phyloP scores from a whole-genome alignment of 2,797 vertebrate genomes.

The Eulemur rubriventer region DNA sequence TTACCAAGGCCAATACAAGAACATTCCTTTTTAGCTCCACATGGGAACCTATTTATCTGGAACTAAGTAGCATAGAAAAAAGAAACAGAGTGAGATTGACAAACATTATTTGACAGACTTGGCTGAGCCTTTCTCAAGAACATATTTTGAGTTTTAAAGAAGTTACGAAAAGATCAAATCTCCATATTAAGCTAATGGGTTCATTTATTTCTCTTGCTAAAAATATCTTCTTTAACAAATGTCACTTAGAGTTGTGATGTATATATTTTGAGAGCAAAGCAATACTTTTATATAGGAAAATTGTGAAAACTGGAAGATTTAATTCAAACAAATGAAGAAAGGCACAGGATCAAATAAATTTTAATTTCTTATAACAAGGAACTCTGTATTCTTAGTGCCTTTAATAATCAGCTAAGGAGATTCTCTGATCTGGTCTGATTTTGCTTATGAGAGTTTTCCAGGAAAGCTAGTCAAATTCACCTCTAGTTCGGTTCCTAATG shows the following conservation, averaged over 20 bases:
- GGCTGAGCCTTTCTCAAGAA: constrained; percentile 32
- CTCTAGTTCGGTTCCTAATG: not conserved
- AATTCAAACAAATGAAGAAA: constrained; percentile 20
- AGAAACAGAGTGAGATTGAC: not conserved
- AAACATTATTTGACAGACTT: constrained; percentile 7
- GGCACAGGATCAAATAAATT: not conserved
- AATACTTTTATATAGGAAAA: not conserved
- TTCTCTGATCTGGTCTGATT: not conserved
- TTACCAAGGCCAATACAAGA: not conserved
- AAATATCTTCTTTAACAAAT: constrained; percentile 27
- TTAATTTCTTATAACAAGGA: not conserved
- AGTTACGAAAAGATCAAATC: not conserved
- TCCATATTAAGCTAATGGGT: not conserved
- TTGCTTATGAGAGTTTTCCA: not conserved
- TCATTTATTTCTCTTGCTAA: constrained; percentile 1
- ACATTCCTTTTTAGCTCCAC: not conserved
- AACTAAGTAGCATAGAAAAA: constrained; percentile 27
- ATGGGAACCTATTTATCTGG: not conserved
- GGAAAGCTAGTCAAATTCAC: not conserved
- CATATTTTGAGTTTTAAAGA: constrained; percentile 40
- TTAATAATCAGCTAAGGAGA: not conserved
- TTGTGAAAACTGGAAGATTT: not conserved
- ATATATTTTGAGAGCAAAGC: not conserved
- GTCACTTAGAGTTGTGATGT: not conserved
- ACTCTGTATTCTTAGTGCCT: not conserved